Base-by-base conservation (phyloP, 2,797 vertebrate species). In the Poecilia gillii region DNA sequence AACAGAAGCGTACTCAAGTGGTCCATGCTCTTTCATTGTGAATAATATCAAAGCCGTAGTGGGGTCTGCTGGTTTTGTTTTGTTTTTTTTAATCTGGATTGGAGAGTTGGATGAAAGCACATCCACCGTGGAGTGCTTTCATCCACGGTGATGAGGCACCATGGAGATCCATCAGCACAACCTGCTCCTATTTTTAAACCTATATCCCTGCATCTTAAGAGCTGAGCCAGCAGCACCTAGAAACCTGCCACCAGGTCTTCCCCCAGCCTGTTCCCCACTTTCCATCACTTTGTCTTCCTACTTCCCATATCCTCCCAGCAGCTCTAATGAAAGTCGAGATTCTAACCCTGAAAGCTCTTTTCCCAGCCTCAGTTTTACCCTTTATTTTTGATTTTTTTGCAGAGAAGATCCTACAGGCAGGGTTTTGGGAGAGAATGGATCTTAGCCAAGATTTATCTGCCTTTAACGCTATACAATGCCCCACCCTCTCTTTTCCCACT, bases 171-270 rank as follows among this genome's bases (percentile, higher is more conserved):
- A 6, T 85, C 82, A 81, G 80, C 6, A 0, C 83, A 88, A 75
- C 75, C 78, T 78, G 16, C 3, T 49, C 84, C 85, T 93, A 92
- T 93, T 90, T 97, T 93, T 97, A 95, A 93, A 96, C 86, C n/a
- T 76, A 96, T 95, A 96, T 96, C 97, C 85, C 96, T 75, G 77
- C 72, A 96, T 94, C 96, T 97, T 80, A 96, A 97, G 90, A 96
- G 96, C 97, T 97, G 96, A 92, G 84, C 75, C 73, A 84, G 83
- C 81, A 82, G 80, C 83, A 76, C 85, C 76, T n/a, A 76, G 70
- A 85, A 87, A 77, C 77, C 83, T 77, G 81, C 80, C 74, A 74
- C 78, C 72, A 76, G 41, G 64, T 66, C 51, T 73, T 76, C 76
- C 13, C 51, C 51, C 36, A 12, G 11, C 43, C 13, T 33, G 73